Evolutionary conservation across 2,888 invertebrate species (phyloP).

Genomic region (Drosophila mimetica): DNA sequence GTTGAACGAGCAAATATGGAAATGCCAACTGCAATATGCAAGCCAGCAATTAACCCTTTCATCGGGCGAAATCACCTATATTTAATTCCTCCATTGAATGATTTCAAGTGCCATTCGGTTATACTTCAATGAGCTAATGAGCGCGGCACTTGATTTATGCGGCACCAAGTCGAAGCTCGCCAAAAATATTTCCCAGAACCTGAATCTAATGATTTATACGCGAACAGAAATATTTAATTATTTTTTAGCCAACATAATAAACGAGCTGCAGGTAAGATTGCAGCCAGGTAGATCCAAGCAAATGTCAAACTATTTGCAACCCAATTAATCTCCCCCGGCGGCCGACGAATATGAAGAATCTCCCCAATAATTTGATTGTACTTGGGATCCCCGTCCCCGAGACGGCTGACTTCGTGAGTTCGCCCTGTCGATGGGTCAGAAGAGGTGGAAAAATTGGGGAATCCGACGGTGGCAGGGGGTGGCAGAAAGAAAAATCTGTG

Average conservation of each 20-base stretch:
- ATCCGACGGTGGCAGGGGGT: background rate
- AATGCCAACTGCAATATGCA: slow-evolving; percentile 33
- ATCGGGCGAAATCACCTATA: background rate
- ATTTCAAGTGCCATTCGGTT: background rate
- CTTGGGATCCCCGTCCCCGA: slow-evolving; percentile 3
- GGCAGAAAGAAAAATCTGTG: slow-evolving; percentile 64
- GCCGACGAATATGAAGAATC: slow-evolving; percentile 34
- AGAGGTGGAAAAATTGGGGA: slow-evolving; percentile 9
- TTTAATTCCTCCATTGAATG: background rate
- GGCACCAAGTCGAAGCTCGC: background rate
- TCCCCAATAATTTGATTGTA: slow-evolving; percentile 55
- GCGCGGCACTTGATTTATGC: slow-evolving; percentile 30
- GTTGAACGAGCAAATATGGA: slow-evolving; percentile 16
- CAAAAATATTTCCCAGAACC: slow-evolving; percentile 33
- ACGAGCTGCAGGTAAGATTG: slow-evolving; percentile 30
- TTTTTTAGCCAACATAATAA: slow-evolving; percentile 33
- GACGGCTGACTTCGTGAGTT: slow-evolving; percentile 63
- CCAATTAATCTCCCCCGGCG: slow-evolving; percentile 41
- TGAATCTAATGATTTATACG: slow-evolving; percentile 25
- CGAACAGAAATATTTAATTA: slow-evolving; percentile 36
- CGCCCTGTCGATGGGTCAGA: slow-evolving; percentile 78
- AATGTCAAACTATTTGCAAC: slow-evolving; percentile 50
- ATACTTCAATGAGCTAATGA: slow-evolving; percentile 31
- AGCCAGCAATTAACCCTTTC: slow-evolving; percentile 41
- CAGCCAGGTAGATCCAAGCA: slow-evolving; percentile 25